Percentiles rank a stretch among this genome's conserved stretches.
Conservation (phyloP, 64 coral and sea anemone genomes). For the Montipora cactus region DNA sequence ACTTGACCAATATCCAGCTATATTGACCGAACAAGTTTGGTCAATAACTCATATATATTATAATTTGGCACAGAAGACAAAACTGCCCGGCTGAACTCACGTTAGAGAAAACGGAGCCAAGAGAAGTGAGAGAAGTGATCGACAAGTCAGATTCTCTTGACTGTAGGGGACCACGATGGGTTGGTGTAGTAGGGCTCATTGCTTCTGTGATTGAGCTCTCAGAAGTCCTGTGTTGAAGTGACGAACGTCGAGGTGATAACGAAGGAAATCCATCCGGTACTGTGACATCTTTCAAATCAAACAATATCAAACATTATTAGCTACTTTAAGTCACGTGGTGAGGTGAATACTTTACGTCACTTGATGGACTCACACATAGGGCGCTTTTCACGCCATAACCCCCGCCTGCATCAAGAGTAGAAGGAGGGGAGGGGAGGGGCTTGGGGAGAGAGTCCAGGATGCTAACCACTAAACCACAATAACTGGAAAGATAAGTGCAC, state of each 20-base stretch:
- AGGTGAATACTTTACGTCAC: too few relatives aligned
- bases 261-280: constrained; percentile 5
- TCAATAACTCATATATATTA: too few relatives aligned
- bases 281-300: not conserved
- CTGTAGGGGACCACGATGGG: not conserved
- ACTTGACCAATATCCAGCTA: too few relatives aligned
- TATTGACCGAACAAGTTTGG: too few relatives aligned
- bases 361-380: too few relatives aligned
- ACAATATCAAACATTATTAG: not conserved
- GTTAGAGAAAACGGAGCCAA: not conserved
- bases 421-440: too few relatives aligned
- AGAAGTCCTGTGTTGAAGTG: not conserved
- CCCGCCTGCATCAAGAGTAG: too few relatives aligned
- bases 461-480: too few relatives aligned
- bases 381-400: too few relatives aligned
- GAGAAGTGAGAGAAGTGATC: not conserved
- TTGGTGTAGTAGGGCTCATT: not conserved
- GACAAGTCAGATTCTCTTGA: constrained; percentile 13
- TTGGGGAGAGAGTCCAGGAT: too few relatives aligned
- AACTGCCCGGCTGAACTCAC: constrained; percentile 4
- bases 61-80: not conserved
- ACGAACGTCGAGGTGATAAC: not conserved
- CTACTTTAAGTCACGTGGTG: too few relatives aligned
- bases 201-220: not conserved
- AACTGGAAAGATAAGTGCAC: too few relatives aligned